These are phyloP conservation scores for Potamilus streckersoni DNA, from an alignment of 1,140 invertebrate genomes.

Conservation along the genomic window DNA sequence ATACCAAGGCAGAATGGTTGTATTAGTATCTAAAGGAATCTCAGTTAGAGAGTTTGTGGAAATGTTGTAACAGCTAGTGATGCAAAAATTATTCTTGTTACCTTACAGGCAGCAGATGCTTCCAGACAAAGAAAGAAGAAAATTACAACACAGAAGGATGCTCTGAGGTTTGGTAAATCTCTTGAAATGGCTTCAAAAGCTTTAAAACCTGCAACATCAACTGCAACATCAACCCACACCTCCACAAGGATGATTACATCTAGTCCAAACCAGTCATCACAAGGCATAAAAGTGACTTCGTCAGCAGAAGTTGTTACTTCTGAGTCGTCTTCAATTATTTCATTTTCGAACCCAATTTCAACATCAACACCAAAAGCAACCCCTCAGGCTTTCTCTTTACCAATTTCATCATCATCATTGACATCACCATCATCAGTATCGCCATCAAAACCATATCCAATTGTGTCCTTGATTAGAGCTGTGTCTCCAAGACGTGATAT, in stretches of 20 bases:
- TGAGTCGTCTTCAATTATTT: constrained; percentile 21
- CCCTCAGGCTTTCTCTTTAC: constrained; percentile 23
- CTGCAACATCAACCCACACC: constrained; percentile 10
- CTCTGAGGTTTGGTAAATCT: constrained; percentile 54
- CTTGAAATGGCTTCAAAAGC: constrained; percentile 51
- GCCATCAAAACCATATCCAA: constrained; percentile 18
- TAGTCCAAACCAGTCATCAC: constrained; percentile 5
- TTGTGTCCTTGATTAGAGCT: constrained; percentile 25
- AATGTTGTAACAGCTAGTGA: too few relatives aligned
- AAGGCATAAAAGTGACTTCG: constrained; percentile 1
- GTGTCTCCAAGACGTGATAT: constrained; percentile 11
- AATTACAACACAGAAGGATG: constrained; percentile 45
- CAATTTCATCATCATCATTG: constrained; percentile 12
- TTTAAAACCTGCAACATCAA: constrained; percentile 32
- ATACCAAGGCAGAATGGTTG: too few relatives aligned
- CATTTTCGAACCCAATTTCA: constrained; percentile 30
- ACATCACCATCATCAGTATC: constrained; percentile 22
- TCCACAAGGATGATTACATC: constrained; percentile 16
- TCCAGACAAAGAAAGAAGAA: constrained; percentile 54
- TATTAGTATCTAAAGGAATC: too few relatives aligned
- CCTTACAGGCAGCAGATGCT: constrained; percentile 47
- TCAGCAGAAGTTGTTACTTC: background rate
- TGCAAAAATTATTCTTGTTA: background rate
- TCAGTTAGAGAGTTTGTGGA: too few relatives aligned
- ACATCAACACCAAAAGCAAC: constrained; percentile 31